Base-by-base conservation (phyloP, 1,140 invertebrate species). In the Drusus annulatus region DNA sequence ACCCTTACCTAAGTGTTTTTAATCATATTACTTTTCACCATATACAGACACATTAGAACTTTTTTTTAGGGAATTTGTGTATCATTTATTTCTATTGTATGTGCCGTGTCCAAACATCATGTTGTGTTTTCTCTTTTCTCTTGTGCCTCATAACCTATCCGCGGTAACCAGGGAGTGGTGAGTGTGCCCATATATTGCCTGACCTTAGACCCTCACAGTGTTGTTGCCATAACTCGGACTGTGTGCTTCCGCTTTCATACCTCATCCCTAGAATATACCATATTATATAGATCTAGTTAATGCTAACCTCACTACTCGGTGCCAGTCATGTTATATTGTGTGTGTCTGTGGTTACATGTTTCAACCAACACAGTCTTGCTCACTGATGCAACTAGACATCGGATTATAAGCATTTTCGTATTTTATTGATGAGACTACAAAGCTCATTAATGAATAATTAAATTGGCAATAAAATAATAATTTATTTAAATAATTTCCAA, bases 81-180 rank as follows among this genome's bases (percentile, higher is more conserved):
- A 45, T 45, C 36, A 65, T 65, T n/a, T 56, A 56, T 17, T 21
- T 60, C 21, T 21, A 60, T 23, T 60, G 58, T 68, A 17, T 75
- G 69, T 74, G 52, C 23, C 28, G 28, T 68, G n/a, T 50, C 78
- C 63, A 65, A 79, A 76, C 78, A 80, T 80, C 68, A 78, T 80
- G 36, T 81, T 80, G 78, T 80, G 62, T 82, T 80, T 80, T 82
- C 74, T 79, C 63, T 51, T 81, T 78, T 82, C 68, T 83, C 78
- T 78, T 83, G 81, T 83, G 81, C 81, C 80, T 83, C 77, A 65
- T 78, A 62, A 80, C 60, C 79, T 58, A 78, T 80, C 68, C 74
- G 69, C 62, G 69, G 65, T 83, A 76, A 80, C n/a, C 63, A 83
- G 82, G 82, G 82, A 83, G 82, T 83, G 82, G 82, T 83, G 76